Evolutionary conservation across 2,797 vertebrate species (phyloP), one percentile per base, ranked within the genome.

Genomic region (Crocodylus rhombifer): DNA sequence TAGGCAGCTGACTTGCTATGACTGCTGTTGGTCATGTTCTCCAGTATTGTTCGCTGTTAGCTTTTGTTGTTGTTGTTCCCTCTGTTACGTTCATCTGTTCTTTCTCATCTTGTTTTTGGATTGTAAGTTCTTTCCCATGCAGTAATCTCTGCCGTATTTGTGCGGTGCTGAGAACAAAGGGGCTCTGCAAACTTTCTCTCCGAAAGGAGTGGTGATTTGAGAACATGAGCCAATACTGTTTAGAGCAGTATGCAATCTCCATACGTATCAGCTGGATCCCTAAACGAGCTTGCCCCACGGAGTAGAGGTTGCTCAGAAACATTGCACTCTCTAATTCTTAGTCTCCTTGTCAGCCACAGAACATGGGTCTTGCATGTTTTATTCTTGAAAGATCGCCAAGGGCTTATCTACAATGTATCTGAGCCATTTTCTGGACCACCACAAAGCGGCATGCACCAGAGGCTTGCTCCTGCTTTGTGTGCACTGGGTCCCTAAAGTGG

Each of bases 51-150:
- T 88, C 15, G 16, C 83, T 84, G 61, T 79, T 90, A 85, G 5
- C 79, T 93, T 80, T 56, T 77, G 79, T 51, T n/a, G 90, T 84
- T 77, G 79, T 57, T 80, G 28, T 36, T 91, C 77, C 83, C 11
- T 81, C 93, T 89, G 36, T 58, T 82, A 12, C 81, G 77, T 75
- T 95, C 20, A 63, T 89, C 30, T 82, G 15, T 86, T 87, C 51
- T 87, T 8, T 88, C 18, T 42, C 28, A 11, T 69, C 64, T 84
- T 20, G 1, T 87, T 80, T 57, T 84, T 89, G 56, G 60, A 87
- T 77, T 71, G 56, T 85, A 77, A 90, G 76, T 64, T 64, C 4
- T 82, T 84, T 80, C 17, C n/a, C 21, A 77, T 14, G 2, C 5
- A 79, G 89, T 36, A 5, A n/a, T 89, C 13, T 76, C 0, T 55